phyloP scores from a whole-genome alignment of 1,140 invertebrate species.

The Listronotus oregonensis region DNA sequence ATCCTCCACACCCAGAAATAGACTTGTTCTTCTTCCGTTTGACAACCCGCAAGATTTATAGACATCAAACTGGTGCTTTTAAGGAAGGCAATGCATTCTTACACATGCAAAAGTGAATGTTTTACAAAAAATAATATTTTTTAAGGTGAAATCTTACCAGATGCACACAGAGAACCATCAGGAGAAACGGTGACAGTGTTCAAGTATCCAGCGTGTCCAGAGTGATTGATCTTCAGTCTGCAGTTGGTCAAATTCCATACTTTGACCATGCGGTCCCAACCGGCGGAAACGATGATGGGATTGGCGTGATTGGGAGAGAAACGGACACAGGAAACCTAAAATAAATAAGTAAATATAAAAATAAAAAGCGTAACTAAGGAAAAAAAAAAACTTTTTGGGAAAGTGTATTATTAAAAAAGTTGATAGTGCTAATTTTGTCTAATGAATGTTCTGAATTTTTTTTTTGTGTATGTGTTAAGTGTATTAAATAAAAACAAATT shows the following conservation, averaged over 20 bases:
- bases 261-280: slow-evolving; percentile 99
- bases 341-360: neutral
- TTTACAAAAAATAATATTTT: too few relatives aligned
- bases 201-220: slow-evolving; percentile 95
- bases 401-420: too few relatives aligned
- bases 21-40: too few relatives aligned
- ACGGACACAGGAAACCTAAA: slow-evolving; percentile 83
- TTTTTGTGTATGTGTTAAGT: too few relatives aligned
- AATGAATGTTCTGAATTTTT: neutral
- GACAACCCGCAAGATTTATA: too few relatives aligned
- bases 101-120: too few relatives aligned
- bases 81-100: too few relatives aligned
- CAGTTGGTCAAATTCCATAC: slow-evolving; percentile 99
- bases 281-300: slow-evolving; percentile 98
- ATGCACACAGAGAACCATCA: slow-evolving; percentile 97
- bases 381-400: too few relatives aligned
- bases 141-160: neutral
- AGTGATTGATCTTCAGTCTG: slow-evolving; percentile 97
- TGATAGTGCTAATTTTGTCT: too few relatives aligned
- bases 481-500: too few relatives aligned
- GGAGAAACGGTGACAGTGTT: slow-evolving; percentile 99
- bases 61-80: too few relatives aligned
- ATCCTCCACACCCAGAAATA: too few relatives aligned
- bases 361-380: neutral
- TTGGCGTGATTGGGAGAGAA: slow-evolving; percentile 98